These are phyloP conservation scores for Pseudomyrmex sp. DNA, from an alignment of 1,140 invertebrate genomes.

Conservation along the genomic window DNA sequence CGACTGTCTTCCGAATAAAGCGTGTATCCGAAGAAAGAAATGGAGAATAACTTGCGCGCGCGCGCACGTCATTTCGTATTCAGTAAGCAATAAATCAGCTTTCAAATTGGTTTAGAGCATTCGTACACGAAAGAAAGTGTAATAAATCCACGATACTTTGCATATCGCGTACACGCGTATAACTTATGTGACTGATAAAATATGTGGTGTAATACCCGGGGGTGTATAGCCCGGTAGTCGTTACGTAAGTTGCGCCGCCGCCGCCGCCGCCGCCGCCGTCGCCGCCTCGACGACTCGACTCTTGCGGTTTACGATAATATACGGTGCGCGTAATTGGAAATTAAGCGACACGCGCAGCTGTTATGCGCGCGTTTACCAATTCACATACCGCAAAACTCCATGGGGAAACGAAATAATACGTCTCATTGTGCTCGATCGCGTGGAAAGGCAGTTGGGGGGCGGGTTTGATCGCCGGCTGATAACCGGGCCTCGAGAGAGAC, in stretches of 20 bases:
- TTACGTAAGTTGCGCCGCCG: conserved; percentile 13
- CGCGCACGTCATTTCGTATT: not conserved
- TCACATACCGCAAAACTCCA: not conserved
- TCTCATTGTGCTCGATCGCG: conserved; percentile 47
- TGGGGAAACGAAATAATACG: conserved; percentile 25
- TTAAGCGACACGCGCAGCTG: conserved; percentile 2
- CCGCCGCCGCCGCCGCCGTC: too few relatives aligned
- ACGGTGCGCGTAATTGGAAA: conserved; percentile 34
- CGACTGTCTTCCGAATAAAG: too few relatives aligned
- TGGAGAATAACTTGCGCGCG: too few relatives aligned
- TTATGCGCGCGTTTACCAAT: not conserved
- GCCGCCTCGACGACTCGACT: conserved; percentile 9
- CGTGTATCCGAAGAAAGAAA: too few relatives aligned
- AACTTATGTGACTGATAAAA: conserved; percentile 42
- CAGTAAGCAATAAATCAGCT: not conserved
- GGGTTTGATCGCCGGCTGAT: conserved; percentile 21
- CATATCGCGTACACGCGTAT: conserved; percentile 6
- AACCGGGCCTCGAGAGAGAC: not conserved
- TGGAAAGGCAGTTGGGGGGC: conserved; percentile 23
- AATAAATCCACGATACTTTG: conserved; percentile 32
- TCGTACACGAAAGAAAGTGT: not conserved
- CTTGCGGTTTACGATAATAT: conserved; percentile 18
- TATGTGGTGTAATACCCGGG: not conserved
- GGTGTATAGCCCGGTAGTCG: conserved; percentile 2
- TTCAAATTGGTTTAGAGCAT: conserved; percentile 16